These are phyloP conservation scores for Temnothorax ravouxi DNA, from an alignment of 2,888 invertebrate genomes.

Conservation along the genomic window DNA sequence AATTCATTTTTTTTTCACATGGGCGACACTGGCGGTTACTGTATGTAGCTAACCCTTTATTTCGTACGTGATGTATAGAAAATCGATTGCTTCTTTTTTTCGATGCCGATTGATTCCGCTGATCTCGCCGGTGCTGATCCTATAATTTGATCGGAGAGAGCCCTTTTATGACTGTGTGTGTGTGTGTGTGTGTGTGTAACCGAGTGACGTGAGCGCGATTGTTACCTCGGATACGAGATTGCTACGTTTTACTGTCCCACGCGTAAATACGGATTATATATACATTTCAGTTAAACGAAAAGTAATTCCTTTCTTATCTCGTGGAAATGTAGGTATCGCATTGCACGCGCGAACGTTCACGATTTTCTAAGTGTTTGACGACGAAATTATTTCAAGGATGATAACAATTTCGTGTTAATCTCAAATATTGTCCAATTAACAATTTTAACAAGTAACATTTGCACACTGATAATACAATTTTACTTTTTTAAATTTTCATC, in stretches of 20 bases:
- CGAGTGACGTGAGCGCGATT: slow-evolving; percentile 67
- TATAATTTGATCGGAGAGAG: slow-evolving; percentile 71
- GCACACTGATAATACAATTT: background rate
- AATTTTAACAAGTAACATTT: background rate
- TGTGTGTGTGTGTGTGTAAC: slow-evolving; percentile 60
- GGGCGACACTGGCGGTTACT: background rate
- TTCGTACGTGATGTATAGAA: slow-evolving; percentile 2
- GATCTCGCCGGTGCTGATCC: slow-evolving; percentile 57
- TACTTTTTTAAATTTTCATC: background rate
- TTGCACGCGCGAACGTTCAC: background rate
- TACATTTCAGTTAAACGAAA: slow-evolving; percentile 59
- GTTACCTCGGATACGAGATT: slow-evolving; percentile 76
- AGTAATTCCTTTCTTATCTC: slow-evolving; percentile 37
- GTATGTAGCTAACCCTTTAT: background rate
- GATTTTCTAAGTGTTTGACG: slow-evolving; percentile 1
- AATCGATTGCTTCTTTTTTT: slow-evolving; percentile 52
- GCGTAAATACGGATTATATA: slow-evolving; percentile 58
- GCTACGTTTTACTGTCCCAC: slow-evolving; percentile 71
- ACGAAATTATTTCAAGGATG: background rate
- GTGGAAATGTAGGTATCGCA: background rate
- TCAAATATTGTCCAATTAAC: background rate
- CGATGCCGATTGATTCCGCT: slow-evolving; percentile 57
- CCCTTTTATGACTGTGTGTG: slow-evolving; percentile 69
- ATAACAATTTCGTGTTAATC: background rate
- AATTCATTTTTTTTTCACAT: slow-evolving; percentile 1